These are phyloP conservation scores for Geothlypis trichas DNA, from an alignment of 2,113 vertebrate species.

Conservation along the genomic window DNA sequence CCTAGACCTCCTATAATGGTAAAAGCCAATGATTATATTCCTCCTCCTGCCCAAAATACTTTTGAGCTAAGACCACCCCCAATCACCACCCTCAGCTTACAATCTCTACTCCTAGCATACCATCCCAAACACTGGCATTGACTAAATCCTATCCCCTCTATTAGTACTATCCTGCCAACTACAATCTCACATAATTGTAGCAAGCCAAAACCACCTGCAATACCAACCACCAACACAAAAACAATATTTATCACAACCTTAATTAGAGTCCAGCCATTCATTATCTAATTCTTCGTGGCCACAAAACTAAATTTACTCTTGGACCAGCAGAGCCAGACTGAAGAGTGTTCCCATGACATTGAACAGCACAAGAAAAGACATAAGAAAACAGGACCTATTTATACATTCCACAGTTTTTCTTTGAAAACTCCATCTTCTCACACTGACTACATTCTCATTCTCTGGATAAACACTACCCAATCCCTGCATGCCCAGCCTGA, in stretches of 20 bases:
- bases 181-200: background rate
- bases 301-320: background rate
- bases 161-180: background rate
- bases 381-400: background rate
- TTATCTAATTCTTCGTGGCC: background rate
- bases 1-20: background rate
- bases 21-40: background rate
- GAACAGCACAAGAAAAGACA: background rate
- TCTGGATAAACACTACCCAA: background rate
- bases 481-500: background rate
- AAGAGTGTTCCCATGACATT: background rate
- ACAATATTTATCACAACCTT: background rate
- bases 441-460: background rate
- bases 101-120: background rate
- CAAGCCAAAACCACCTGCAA: background rate
- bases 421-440: background rate
- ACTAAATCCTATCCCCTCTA: background rate
- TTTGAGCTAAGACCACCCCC: background rate
- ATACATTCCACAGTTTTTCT: background rate
- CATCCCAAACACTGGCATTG: background rate
- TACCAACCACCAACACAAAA: rapidly evolving
- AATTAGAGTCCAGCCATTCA: background rate
- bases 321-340: background rate
- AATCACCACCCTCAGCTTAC: background rate
- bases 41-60: background rate